These are phyloP conservation scores for Papilio gigon DNA, from an alignment of 2,888 invertebrate genomes.

Conservation along the genomic window DNA sequence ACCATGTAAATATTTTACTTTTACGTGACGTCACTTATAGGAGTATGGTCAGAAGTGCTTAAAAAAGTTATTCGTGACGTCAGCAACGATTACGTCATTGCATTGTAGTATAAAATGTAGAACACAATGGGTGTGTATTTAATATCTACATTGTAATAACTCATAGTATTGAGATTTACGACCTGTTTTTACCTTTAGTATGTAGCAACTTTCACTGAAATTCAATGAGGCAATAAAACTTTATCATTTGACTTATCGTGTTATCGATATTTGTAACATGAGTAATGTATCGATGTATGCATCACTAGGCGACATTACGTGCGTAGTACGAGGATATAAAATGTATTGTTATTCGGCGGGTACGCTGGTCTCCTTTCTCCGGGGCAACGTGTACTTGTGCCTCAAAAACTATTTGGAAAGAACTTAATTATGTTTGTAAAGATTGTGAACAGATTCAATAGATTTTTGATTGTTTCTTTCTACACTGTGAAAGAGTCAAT, in stretches of 20 bases:
- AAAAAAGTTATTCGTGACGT: neutral
- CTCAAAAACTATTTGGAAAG: conserved; percentile 5
- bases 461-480: neutral
- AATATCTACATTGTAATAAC: neutral
- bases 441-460: neutral
- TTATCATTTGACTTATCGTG: conserved; percentile 36
- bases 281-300: conserved; percentile 41
- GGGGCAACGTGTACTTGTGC: conserved; percentile 28
- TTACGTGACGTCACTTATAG: neutral
- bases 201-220: conserved; percentile 29
- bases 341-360: conserved; percentile 68
- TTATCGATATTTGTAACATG: conserved; percentile 34
- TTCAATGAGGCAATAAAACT: conserved; percentile 15
- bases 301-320: conserved; percentile 47
- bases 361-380: conserved; percentile 69
- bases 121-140: conserved; percentile 1
- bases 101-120: neutral
- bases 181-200: conserved; percentile 27
- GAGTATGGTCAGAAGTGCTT: neutral
- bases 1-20: too few species aligned
- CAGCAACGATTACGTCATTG: neutral
- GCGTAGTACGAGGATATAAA: conserved; percentile 63
- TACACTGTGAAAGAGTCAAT: neutral
- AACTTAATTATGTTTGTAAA: conserved; percentile 1
- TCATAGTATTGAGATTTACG: conserved; percentile 13